Evolutionary conservation across 2,888 invertebrate genomes (phyloP), one percentile per base, ranked within the genome.

Genomic region (Uropetala carovei): DNA sequence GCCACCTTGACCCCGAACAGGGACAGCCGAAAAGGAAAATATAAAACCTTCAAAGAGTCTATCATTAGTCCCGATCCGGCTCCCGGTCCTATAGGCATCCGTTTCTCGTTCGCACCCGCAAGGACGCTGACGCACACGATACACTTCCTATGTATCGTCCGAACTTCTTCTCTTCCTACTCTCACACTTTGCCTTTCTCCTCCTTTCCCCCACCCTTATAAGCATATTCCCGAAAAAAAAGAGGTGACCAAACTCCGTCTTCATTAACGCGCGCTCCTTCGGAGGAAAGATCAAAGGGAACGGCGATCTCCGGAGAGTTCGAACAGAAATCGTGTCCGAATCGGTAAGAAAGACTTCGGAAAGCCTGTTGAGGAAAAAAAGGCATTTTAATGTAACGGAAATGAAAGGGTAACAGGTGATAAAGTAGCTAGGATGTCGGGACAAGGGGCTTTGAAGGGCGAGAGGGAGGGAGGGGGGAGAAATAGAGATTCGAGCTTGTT

Each of bases 271-370:
- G 75, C 75, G 75, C 22, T n/a, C n/a, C 22, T 75, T 18, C 27
- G 75, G 75, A 75, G 75, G 75, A 27, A 27, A 75, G 75, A 75
- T 75, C 75, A 75, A 75, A 75, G 75, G 75, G 27, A 68, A 68
- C 22, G 68, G 43, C 43, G 43, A 43, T 43, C 43, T 43, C 22
- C 2, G 2, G 68, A 22, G 68, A 75, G 14, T 75, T 75, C 27
- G 75, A 75, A 27, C 75, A 27, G 75, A 75, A 75, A 75, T 27
- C 75, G 75, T 75, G 75, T 75, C 22, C 43, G 43, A 43, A 43
- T 43, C 43, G 43, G 43, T 43, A 43, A 43, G 43, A 43, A 43
- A 43, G 43, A 43, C 43, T 5, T 43, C 27, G 10, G 75, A 75
- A 75, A 75, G 75, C 75, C 22, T 75, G 22, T 27, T 22, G 75